Evolutionary conservation across 2,888 invertebrate genomes (phyloP), one percentile per base, ranked within the genome.

Genomic region (Schizaphis graminum): DNA sequence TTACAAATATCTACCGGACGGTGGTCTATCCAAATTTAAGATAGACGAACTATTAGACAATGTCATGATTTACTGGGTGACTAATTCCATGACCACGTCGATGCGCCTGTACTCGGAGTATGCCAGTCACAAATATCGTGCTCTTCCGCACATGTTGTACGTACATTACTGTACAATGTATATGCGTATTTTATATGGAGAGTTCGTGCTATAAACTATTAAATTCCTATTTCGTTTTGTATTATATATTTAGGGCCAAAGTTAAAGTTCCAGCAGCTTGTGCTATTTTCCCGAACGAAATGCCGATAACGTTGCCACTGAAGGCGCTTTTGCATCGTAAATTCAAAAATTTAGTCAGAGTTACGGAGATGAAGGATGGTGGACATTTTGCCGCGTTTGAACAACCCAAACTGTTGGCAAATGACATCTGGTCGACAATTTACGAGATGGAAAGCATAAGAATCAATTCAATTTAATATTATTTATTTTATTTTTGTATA

Each of bases 331-430:
- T 98, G 10, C 96, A 96, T 87, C 96, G 96, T 1, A 97, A 97
- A 95, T 98, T 96, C 95, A 96, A 95, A 28, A 97, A 98, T 96
- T 96, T 98, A 90, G 96, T 98, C 10, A 97, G 97, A 90, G 97
- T 97, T 95, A 97, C 97, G 0, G 96, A 97, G 87, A 96, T 97
- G 61, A 96, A 97, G 0, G 96, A 97, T 7, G 98, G 98, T 1
- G 99, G 99, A 0, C 99, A 99, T 96, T 99, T 98, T 96, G 97
- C 98, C 0, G 98, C 98, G 0, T 96, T 98, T 94, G 98, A 99
- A 95, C 96, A 97, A 94, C 98, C 99, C 0, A 96, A 97, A 85
- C 95, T 97, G 0, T 95, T 99, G 53, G 97, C 98, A 7, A 96
- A 97, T 0, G 98, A 98, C 95, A 96, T 99, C 21, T 97, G 97